These are phyloP conservation scores for Mohoua ochrocephala DNA, from an alignment of 2,113 vertebrate species.

Conservation along the genomic window DNA sequence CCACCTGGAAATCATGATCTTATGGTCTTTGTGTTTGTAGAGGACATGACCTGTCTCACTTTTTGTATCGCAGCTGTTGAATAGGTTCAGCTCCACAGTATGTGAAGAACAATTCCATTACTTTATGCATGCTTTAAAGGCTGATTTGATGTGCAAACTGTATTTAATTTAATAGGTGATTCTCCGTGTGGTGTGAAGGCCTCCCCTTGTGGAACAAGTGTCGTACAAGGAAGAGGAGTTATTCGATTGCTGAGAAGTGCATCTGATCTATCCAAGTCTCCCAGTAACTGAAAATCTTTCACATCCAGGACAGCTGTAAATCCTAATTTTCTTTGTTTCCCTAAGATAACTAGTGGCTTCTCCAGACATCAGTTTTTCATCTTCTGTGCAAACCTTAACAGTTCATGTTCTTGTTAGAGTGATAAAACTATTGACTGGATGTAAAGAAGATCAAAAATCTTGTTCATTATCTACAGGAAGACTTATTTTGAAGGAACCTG, in stretches of 20 bases:
- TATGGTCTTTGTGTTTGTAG: not conserved
- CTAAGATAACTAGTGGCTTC: not conserved
- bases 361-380: not conserved
- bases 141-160: not conserved
- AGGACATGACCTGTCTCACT: not conserved
- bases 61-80: not conserved
- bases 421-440: not conserved
- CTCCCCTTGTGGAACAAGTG: not conserved
- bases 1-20: not conserved
- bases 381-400: not conserved
- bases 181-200: constrained; percentile 52
- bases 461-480: not conserved
- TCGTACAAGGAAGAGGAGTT: constrained; percentile 67
- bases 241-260: constrained; percentile 44
- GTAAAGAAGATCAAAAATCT: not conserved
- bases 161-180: constrained; percentile 50
- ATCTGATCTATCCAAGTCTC: not conserved
- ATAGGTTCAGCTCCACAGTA: not conserved
- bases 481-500: constrained; percentile 24
- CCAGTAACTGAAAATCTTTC: not conserved
- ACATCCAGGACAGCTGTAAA: not conserved
- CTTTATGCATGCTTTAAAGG: not conserved
- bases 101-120: not conserved
- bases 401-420: not conserved
- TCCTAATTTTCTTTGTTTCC: constrained; percentile 5